A percentile compares a stretch with the other conserved stretches of the same genome.
Conservation (phyloP, 2,888 invertebrate genomes). For the Leptothorax acervorum region DNA sequence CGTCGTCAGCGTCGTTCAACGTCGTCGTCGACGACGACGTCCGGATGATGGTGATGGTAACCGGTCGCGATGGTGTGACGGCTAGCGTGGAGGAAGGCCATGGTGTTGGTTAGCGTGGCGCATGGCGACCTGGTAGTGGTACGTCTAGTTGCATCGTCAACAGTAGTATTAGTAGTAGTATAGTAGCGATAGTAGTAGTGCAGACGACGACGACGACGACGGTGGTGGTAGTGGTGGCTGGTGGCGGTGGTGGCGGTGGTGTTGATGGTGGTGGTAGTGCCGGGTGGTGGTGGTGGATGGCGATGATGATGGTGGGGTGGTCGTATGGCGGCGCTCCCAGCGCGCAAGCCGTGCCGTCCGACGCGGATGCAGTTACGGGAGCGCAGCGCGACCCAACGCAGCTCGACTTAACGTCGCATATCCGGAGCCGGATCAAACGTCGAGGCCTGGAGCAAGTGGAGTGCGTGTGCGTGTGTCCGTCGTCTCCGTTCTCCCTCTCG, state of each 20-base stretch:
- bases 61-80: constrained; percentile 57
- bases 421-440: constrained; percentile 79
- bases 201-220: constrained; percentile 8
- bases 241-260: constrained; percentile 6
- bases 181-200: constrained; percentile 3
- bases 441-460: constrained; percentile 74
- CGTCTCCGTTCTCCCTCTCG: constrained; percentile 57
- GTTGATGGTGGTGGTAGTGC: constrained; percentile 62
- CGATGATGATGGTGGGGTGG: constrained; percentile 76
- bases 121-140: constrained; percentile 51
- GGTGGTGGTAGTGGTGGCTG: constrained; percentile 47
- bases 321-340: constrained; percentile 84
- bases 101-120: constrained; percentile 55
- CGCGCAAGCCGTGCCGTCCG: constrained; percentile 84
- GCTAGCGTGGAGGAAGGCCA: constrained; percentile 62
- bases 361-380: constrained; percentile 86
- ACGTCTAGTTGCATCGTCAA: constrained; percentile 56
- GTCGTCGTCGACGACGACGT: constrained; percentile 55
- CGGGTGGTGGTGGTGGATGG: constrained; percentile 55
- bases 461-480: constrained; percentile 74
- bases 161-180: constrained; percentile 49
- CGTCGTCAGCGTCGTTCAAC: constrained; percentile 45
- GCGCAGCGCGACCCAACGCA: constrained; percentile 86
- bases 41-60: constrained; percentile 56
- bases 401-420: constrained; percentile 81